A percentile compares a stretch with the other conserved stretches of the same genome.
phyloP scores from a whole-genome alignment of 2,797 vertebrate genomes.

The Epinephelus coioides region DNA sequence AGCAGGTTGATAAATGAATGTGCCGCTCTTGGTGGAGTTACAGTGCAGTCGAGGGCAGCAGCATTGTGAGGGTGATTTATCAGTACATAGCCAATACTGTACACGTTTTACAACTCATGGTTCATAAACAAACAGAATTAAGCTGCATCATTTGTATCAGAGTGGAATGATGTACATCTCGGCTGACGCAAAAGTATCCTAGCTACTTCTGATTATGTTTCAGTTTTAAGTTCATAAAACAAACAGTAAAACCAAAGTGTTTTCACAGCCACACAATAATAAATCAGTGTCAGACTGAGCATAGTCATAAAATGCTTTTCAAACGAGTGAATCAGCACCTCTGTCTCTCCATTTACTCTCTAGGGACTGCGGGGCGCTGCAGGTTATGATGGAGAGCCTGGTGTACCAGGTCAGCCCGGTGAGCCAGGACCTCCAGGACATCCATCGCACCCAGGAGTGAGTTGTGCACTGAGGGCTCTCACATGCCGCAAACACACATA shows the following conservation, averaged over 20 bases:
- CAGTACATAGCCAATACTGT: neutral
- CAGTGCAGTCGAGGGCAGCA: slow-evolving; percentile 25
- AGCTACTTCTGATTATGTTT: neutral
- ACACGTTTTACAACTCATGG: slow-evolving; percentile 6
- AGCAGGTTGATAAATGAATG: slow-evolving; percentile 53
- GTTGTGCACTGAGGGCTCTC: slow-evolving; percentile 22
- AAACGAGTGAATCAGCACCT: neutral
- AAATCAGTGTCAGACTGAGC: neutral
- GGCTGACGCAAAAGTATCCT: neutral
- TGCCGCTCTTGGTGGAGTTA: slow-evolving; percentile 25
- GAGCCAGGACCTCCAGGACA: slow-evolving; percentile 94
- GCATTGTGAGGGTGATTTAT: slow-evolving; percentile 55
- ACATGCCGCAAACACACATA: neutral
- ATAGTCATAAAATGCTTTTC: neutral
- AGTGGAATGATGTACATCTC: neutral
- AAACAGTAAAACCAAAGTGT: neutral
- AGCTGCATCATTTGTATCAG: slow-evolving; percentile 9
- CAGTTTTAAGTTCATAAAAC: neutral
- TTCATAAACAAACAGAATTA: slow-evolving; percentile 25
- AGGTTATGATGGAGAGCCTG: slow-evolving; percentile 96
- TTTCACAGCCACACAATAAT: slow-evolving; percentile 4
- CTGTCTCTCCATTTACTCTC: slow-evolving; percentile 1
- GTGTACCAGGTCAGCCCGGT: slow-evolving; percentile 95
- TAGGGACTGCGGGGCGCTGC: slow-evolving; percentile 92
- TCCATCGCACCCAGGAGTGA: slow-evolving; percentile 90